These are phyloP conservation scores for Petrocephalus sullivani DNA, from an alignment of 2,797 vertebrate species.

Conservation along the genomic window DNA sequence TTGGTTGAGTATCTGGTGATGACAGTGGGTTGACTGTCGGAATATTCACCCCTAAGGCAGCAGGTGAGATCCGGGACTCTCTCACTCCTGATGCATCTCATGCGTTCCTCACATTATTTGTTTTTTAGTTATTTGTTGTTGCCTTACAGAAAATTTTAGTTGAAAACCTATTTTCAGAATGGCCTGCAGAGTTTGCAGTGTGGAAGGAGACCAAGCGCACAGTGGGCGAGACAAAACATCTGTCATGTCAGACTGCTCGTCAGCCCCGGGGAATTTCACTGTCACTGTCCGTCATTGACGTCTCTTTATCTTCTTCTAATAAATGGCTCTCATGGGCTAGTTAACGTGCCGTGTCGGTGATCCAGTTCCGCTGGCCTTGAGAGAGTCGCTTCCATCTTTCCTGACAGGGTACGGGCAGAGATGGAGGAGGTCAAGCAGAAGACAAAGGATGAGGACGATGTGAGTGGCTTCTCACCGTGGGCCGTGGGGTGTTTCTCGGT, in stretches of 20 bases:
- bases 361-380: neutral
- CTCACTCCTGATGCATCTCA: too few species aligned
- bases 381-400: neutral
- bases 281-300: neutral
- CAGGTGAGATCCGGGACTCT: too few species aligned
- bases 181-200: neutral
- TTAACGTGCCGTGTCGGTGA: neutral
- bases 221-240: neutral
- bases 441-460: conserved; percentile 89
- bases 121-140: neutral
- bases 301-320: neutral
- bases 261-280: neutral
- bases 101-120: neutral
- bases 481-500: neutral
- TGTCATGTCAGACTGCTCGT: neutral
- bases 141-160: neutral
- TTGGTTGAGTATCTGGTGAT: too few species aligned
- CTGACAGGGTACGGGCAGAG: conserved; percentile 75
- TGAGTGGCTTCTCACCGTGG: conserved; percentile 50
- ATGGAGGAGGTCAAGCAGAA: conserved; percentile 78
- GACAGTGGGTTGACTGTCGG: too few species aligned
- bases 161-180: neutral
- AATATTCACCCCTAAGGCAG: too few species aligned
- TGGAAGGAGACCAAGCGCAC: neutral
- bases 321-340: neutral